These are phyloP conservation scores for Takifugu flavidus DNA, from an alignment of 2,113 vertebrate species.

Conservation along the genomic window DNA sequence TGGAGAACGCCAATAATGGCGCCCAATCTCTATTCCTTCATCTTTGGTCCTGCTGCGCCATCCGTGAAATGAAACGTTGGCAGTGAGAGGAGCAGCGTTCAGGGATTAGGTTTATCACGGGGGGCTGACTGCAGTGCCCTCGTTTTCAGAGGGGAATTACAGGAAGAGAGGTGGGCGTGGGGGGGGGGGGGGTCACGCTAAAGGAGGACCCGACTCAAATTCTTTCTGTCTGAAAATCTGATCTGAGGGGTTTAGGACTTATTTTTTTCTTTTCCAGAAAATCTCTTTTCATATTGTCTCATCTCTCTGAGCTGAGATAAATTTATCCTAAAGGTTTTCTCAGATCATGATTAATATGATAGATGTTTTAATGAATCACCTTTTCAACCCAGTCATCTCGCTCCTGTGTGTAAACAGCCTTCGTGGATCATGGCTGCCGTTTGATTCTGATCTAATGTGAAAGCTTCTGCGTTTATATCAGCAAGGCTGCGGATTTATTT, in stretches of 20 bases:
- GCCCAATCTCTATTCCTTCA: no score
- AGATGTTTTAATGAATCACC: no score
- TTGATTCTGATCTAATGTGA: conserved; percentile 46
- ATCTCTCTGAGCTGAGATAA: not conserved
- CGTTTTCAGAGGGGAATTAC: conserved; percentile 38
- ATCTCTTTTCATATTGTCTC: not conserved
- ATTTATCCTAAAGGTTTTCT: not conserved
- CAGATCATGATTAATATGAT: not conserved
- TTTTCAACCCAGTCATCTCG: conserved; percentile 1
- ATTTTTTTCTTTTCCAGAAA: conserved; percentile 1
- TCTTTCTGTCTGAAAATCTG: conserved; percentile 11
- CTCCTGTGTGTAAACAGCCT: conserved; percentile 32
- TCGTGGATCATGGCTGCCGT: conserved; percentile 26
- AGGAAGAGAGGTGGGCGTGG: not conserved
- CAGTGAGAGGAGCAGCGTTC: conserved; percentile 20
- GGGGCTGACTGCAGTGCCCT: conserved; percentile 44
- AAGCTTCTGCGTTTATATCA: conserved; percentile 15
- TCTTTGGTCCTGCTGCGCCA: no score
- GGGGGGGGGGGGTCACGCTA: not conserved
- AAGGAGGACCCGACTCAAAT: not conserved
- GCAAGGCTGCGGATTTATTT: conserved; percentile 3
- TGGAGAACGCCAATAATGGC: no score
- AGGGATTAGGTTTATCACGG: conserved; percentile 61
- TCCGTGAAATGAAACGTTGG: not conserved
- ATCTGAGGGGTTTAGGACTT: conserved; percentile 10